phyloP scores from a whole-genome alignment of 2,797 vertebrate species.

The Poecilia wingei region DNA sequence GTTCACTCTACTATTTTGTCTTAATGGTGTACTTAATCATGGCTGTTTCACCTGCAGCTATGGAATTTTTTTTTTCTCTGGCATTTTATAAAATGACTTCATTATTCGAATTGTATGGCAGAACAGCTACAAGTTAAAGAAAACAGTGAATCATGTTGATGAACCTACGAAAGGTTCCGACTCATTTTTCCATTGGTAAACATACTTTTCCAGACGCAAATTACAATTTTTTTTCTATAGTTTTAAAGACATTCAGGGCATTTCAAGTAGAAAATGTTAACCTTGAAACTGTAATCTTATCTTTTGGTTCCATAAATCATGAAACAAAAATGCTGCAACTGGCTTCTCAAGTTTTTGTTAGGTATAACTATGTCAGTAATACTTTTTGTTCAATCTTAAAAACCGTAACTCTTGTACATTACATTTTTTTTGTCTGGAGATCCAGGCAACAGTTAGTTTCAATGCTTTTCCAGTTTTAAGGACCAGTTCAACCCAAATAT shows the following conservation, averaged over 20 bases:
- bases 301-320: not conserved
- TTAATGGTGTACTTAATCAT: conserved; percentile 54
- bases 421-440: not conserved
- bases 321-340: not conserved
- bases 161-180: not conserved
- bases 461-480: not conserved
- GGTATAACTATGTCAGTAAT: not conserved
- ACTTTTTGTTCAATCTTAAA: not conserved
- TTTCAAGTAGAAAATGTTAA: not conserved
- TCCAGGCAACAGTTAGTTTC: not conserved
- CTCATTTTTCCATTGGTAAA: not conserved
- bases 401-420: not conserved
- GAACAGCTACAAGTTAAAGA: not conserved
- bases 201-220: not conserved
- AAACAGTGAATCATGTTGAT: not conserved
- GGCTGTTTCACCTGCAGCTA: conserved; percentile 45
- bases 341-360: not conserved
- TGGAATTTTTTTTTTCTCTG: conserved; percentile 7
- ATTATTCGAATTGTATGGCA: not conserved
- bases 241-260: not conserved
- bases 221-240: not conserved
- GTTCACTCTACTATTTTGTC: conserved; percentile 33
- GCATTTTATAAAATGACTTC: not conserved
- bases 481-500: not conserved
- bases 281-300: not conserved